phyloP scores from a whole-genome alignment of 2,113 vertebrate species.

The Calonectris borealis region DNA sequence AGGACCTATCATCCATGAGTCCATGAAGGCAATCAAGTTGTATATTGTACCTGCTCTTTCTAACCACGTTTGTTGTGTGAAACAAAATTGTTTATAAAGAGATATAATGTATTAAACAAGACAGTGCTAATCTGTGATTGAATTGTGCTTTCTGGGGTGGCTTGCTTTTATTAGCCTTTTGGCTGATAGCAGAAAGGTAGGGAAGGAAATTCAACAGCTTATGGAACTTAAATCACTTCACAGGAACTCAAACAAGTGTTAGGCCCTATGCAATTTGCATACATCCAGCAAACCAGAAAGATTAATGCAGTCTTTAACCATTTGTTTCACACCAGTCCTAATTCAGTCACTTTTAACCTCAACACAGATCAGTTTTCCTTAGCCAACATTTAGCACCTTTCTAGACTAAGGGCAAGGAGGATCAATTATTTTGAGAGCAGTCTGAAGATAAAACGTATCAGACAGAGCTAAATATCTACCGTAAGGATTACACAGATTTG shows the following conservation, averaged over 20 bases:
- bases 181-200: neutral
- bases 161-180: neutral
- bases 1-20: neutral
- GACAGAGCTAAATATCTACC: neutral
- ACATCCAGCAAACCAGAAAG: neutral
- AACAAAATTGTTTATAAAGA: conserved; percentile 4
- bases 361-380: neutral
- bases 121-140: neutral
- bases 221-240: neutral
- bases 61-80: neutral
- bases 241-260: neutral
- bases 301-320: neutral
- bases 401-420: neutral
- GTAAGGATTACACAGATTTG: neutral
- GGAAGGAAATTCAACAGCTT: neutral
- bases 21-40: neutral
- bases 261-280: neutral
- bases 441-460: neutral
- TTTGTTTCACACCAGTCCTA: neutral
- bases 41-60: neutral
- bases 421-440: neutral
- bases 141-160: neutral
- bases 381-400: neutral
- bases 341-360: neutral
- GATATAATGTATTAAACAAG: neutral